Conservation (phyloP, 2,797 vertebrate genomes). For the Steatocranus sp. region DNA sequence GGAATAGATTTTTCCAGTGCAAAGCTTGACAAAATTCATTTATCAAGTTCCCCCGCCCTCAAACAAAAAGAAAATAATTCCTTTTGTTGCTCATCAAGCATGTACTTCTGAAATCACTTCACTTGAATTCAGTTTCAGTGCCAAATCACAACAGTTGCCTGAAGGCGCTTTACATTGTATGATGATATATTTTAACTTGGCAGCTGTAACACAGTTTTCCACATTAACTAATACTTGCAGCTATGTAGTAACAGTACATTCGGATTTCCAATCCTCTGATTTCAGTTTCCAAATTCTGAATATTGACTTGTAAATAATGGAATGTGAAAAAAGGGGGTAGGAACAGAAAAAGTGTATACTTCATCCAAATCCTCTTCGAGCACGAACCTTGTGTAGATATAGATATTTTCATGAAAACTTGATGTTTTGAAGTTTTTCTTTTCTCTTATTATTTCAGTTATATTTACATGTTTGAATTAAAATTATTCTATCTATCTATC, state of each 20-base stretch:
- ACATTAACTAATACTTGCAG: background rate
- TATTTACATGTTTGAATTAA: background rate
- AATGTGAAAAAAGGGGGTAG: background rate
- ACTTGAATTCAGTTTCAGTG: background rate
- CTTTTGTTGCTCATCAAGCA: accelerated
- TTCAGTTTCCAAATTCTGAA: background rate
- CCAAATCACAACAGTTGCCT: background rate
- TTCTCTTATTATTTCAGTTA: background rate
- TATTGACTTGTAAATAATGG: background rate
- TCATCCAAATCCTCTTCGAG: background rate
- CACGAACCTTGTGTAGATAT: accelerated
- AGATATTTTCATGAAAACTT: background rate
- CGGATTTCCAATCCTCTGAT: background rate
- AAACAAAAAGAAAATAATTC: accelerated
- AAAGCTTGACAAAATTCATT: background rate
- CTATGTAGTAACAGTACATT: accelerated
- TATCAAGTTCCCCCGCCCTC: background rate
- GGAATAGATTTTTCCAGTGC: no score
- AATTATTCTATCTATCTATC: background rate
- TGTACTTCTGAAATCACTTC: background rate
- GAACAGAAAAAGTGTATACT: background rate
- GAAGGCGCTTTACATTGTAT: background rate
- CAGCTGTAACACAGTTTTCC: background rate
- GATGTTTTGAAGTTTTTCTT: background rate
- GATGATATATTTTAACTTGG: background rate